Percentiles rank a stretch among this genome's conserved stretches.
phyloP scores from a whole-genome alignment of 2,113 vertebrate species.

The Larimichthys polyactis region DNA sequence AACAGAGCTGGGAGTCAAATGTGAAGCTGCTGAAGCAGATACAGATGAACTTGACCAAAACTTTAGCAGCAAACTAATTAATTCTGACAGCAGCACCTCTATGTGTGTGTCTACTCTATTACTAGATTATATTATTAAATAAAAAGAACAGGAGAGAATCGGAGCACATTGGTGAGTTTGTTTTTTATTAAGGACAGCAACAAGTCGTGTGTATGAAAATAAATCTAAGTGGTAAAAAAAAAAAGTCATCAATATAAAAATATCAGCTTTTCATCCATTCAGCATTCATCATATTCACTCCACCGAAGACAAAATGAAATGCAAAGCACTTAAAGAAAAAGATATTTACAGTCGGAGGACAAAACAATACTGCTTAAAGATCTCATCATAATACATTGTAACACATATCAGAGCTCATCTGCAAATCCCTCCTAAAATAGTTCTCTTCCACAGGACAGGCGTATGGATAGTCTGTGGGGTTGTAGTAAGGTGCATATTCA shows the following conservation, averaged over 20 bases:
- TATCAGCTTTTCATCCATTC: constrained; percentile 38
- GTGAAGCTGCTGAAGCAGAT: not conserved
- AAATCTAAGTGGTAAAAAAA: constrained; percentile 47
- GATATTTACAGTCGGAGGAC: constrained; percentile 52
- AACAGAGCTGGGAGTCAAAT: not conserved
- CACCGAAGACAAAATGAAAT: constrained; percentile 29
- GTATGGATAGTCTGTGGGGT: constrained; percentile 82
- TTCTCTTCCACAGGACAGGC: constrained; percentile 76
- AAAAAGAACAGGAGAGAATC: not conserved
- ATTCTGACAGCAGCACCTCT: too few relatives aligned
- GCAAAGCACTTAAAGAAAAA: not conserved
- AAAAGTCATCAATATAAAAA: constrained; percentile 50
- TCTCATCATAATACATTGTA: constrained; percentile 86
- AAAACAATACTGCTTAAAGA: constrained; percentile 25
- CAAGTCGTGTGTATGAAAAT: constrained; percentile 63
- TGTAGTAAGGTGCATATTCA: constrained; percentile 77
- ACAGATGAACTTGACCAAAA: not conserved
- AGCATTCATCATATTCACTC: constrained; percentile 21
- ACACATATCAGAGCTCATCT: constrained; percentile 84
- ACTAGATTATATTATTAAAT: too few relatives aligned
- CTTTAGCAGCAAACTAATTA: too few relatives aligned
- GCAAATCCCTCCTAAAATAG: constrained; percentile 86
- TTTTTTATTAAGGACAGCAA: constrained; percentile 53
- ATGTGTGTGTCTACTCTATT: too few relatives aligned
- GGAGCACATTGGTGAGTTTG: not conserved